Evolutionary conservation across 2,797 vertebrate species (phyloP).

Genomic region (Neostethus bicornis): DNA sequence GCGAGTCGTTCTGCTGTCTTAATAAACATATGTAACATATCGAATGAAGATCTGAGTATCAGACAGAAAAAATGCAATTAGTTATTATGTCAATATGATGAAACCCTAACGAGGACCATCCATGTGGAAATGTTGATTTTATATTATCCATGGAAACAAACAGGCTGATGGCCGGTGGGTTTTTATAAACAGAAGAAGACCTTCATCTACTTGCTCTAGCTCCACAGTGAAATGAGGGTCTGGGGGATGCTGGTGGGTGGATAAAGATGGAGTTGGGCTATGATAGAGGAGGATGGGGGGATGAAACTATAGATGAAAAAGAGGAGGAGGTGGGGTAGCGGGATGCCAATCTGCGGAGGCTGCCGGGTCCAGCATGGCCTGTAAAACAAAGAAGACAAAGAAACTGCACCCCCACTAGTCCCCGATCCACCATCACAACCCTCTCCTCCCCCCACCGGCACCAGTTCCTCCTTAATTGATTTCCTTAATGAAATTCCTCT

Average conservation of each 20-base stretch:
- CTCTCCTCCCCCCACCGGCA: too few relatives aligned
- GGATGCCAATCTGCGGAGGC: conserved; percentile 53
- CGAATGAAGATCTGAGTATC: too few relatives aligned
- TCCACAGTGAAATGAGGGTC: background rate
- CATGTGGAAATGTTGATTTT: too few relatives aligned
- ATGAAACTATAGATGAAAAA: conserved; percentile 38
- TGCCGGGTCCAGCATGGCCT: conserved; percentile 29
- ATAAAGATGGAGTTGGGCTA: conserved; percentile 36
- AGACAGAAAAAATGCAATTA: too few relatives aligned
- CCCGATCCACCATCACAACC: too few relatives aligned
- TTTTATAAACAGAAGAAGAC: background rate
- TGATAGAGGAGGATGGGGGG: conserved; percentile 4
- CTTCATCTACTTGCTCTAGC: background rate
- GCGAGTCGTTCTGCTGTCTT: too few relatives aligned
- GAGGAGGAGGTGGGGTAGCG: conserved; percentile 23
- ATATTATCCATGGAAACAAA: conserved; percentile 5
- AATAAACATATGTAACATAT: too few relatives aligned
- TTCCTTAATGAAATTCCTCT: too few relatives aligned
- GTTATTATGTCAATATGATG: too few relatives aligned
- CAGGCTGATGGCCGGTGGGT: conserved; percentile 9
- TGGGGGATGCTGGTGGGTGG: background rate
- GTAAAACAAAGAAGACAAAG: conserved; percentile 71
- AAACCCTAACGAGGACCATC: too few relatives aligned
- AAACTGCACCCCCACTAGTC: background rate
- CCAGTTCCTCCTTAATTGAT: conserved; percentile 36